Conservation (phyloP, 2,888 invertebrate species). For the Euplagia quadripunctaria region DNA sequence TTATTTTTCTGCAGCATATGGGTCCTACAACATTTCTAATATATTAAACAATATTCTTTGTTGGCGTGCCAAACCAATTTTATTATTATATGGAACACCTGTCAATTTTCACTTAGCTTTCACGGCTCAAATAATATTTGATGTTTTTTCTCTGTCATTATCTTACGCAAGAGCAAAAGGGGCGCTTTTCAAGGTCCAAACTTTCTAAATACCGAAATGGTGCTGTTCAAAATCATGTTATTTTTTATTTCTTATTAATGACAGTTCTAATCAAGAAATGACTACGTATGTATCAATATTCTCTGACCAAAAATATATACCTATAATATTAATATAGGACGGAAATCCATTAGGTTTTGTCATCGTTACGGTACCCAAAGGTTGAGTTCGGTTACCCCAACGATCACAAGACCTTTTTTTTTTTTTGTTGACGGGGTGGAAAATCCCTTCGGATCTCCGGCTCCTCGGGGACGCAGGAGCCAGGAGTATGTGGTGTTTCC, state of each 20-base stretch:
- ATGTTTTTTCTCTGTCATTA: slow-evolving; percentile 5
- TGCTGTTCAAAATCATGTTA: not conserved
- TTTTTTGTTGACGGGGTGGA: too few relatives aligned
- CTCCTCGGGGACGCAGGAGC: too few relatives aligned
- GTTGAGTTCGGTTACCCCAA: too few relatives aligned
- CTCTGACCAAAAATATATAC: too few relatives aligned
- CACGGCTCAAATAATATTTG: slow-evolving; percentile 3
- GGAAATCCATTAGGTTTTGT: too few relatives aligned
- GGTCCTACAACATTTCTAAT: slow-evolving; percentile 3
- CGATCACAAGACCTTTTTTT: too few relatives aligned
- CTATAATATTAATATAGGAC: too few relatives aligned
- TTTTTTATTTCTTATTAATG: not conserved
- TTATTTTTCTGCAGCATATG: not conserved
- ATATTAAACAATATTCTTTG: slow-evolving; percentile 7
- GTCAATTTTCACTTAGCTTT: slow-evolving; percentile 17
- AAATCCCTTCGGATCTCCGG: too few relatives aligned
- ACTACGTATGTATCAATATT: too few relatives aligned
- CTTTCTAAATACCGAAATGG: not conserved
- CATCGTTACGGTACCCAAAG: too few relatives aligned
- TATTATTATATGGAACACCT: slow-evolving; percentile 12
- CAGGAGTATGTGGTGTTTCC: too few relatives aligned
- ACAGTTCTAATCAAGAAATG: too few relatives aligned
- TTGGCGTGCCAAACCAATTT: not conserved
- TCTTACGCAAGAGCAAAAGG: not conserved
- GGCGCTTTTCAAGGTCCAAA: not conserved